Percentiles rank a stretch among this genome's conserved stretches.
Evolutionary conservation across 1,140 invertebrate genomes (phyloP).

Genomic region (Hyposmocoma kahamanoa): DNA sequence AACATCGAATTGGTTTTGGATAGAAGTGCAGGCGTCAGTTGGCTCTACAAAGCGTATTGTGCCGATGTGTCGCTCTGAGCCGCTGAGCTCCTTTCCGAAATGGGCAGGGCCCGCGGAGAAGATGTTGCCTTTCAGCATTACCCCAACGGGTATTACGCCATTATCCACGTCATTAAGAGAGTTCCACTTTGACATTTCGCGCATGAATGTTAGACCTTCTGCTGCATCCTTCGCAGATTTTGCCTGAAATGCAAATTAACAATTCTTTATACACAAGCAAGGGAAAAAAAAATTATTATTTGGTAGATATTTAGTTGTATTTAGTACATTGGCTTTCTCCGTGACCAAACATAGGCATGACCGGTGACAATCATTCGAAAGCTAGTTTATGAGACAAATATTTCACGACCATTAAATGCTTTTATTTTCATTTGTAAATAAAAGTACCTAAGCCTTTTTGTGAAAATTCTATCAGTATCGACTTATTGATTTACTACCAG

Average conservation of each 20-base stretch:
- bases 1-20: constrained; percentile 78
- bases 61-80: constrained; percentile 75
- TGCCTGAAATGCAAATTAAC: constrained; percentile 77
- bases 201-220: constrained; percentile 96
- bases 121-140: constrained; percentile 51
- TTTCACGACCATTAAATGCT: too few relatives aligned
- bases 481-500: too few relatives aligned
- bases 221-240: constrained; percentile 89
- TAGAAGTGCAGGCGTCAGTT: constrained; percentile 76
- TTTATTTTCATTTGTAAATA: too few relatives aligned
- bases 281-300: too few relatives aligned
- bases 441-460: too few relatives aligned
- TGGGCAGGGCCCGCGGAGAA: constrained; percentile 91
- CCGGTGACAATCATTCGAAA: too few relatives aligned
- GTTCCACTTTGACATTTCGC: constrained; percentile 96
- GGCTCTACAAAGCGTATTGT: constrained; percentile 77
- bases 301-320: too few relatives aligned
- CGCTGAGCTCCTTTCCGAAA: constrained; percentile 87
- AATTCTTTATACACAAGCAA: too few relatives aligned
- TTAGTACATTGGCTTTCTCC: too few relatives aligned
- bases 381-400: too few relatives aligned
- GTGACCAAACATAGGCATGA: too few relatives aligned
- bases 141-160: constrained; percentile 44
- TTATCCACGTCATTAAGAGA: constrained; percentile 73
- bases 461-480: too few relatives aligned